Percentiles rank a stretch among this genome's conserved stretches.
Evolutionary conservation across 2,888 invertebrate genomes (phyloP).

Genomic region (Catocala sponsa): DNA sequence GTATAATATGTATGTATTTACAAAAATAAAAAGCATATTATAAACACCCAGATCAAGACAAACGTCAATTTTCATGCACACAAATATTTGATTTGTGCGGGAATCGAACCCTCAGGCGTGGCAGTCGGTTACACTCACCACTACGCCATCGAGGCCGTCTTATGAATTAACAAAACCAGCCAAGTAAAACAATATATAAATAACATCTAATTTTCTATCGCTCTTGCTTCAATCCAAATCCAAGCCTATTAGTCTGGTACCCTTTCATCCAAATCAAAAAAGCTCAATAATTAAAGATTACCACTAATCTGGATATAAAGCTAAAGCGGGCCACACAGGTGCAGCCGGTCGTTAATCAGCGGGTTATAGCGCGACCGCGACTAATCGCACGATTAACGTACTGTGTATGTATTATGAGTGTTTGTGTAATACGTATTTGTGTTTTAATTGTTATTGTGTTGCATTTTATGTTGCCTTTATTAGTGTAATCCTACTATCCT

Average conservation of each 20-base stretch:
- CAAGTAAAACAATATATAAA: too few relatives aligned
- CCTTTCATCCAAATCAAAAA: constrained; percentile 25
- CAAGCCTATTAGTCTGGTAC: neutral
- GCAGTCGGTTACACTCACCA: too few relatives aligned
- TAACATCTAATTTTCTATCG: too few relatives aligned
- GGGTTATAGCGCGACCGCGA: constrained; percentile 9
- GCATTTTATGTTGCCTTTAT: neutral
- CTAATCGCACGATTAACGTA: constrained; percentile 22
- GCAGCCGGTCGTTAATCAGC: constrained; percentile 37
- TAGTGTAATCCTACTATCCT: neutral
- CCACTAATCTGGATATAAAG: constrained; percentile 27
- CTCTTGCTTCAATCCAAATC: neutral
- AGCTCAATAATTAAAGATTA: constrained; percentile 46
- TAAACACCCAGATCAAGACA: too few relatives aligned
- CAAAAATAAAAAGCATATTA: too few relatives aligned
- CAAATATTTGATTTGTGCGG: too few relatives aligned
- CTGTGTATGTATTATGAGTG: constrained; percentile 1
- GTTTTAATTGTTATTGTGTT: constrained; percentile 1
- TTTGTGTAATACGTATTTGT: constrained; percentile 4
- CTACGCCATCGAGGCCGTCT: too few relatives aligned
- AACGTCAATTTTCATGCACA: too few relatives aligned
- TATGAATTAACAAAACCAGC: too few relatives aligned
- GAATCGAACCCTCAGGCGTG: too few relatives aligned
- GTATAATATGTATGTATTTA: too few relatives aligned
- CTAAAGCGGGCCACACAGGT: constrained; percentile 31